phyloP scores from a whole-genome alignment of 2,888 invertebrate genomes.

The Drosophila mimetica region DNA sequence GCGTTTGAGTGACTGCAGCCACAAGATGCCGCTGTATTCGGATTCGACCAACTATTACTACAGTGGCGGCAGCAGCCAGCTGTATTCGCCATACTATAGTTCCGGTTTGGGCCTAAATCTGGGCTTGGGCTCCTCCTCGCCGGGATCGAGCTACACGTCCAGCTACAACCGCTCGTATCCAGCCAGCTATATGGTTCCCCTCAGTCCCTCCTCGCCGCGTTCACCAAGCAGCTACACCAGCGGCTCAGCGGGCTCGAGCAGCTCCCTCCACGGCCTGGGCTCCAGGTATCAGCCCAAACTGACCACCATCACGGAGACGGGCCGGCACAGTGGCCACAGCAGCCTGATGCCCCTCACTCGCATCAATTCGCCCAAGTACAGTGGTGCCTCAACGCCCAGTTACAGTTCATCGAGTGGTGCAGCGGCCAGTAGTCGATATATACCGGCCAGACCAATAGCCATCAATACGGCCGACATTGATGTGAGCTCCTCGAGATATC shows the following conservation, averaged over 20 bases:
- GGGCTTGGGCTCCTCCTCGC: slow-evolving; percentile 80
- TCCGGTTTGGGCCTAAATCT: slow-evolving; percentile 84
- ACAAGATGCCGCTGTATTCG: slow-evolving; percentile 88
- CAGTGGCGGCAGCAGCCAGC: slow-evolving; percentile 85
- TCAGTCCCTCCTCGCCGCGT: slow-evolving; percentile 69
- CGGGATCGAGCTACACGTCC: slow-evolving; percentile 85
- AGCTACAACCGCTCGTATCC: slow-evolving; percentile 86
- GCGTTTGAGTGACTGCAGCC: slow-evolving; percentile 30
- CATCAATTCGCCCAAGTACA: slow-evolving; percentile 86
- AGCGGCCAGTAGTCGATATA: slow-evolving; percentile 84
- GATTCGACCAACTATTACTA: slow-evolving; percentile 87
- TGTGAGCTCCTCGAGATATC: slow-evolving; percentile 89
- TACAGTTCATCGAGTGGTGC: slow-evolving; percentile 76
- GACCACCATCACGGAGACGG: slow-evolving; percentile 89
- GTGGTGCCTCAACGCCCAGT: slow-evolving; percentile 76
- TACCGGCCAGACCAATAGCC: slow-evolving; percentile 88
- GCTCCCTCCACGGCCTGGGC: slow-evolving; percentile 62
- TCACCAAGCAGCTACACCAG: slow-evolving; percentile 72
- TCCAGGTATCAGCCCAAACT: slow-evolving; percentile 90
- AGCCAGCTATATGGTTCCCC: slow-evolving; percentile 79
- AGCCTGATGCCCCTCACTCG: slow-evolving; percentile 84
- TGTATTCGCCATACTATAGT: slow-evolving; percentile 85
- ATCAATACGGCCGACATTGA: slow-evolving; percentile 95
- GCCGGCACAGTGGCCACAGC: slow-evolving; percentile 66
- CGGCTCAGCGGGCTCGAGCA: slow-evolving; percentile 37